Conservation (phyloP, 2,797 vertebrate species). For the Acipenser transmontanus region DNA sequence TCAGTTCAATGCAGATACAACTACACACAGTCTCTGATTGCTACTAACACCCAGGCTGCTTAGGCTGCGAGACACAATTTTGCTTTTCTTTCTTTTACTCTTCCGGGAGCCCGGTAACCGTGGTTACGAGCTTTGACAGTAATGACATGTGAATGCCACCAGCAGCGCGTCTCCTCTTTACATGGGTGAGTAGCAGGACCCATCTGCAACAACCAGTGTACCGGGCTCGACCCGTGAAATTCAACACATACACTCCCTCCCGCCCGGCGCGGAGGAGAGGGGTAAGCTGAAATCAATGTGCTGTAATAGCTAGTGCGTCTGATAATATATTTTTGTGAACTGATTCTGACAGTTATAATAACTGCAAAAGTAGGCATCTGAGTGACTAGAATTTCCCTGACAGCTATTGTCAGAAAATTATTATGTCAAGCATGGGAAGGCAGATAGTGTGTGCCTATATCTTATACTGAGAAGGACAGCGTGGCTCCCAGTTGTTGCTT, state of each 20-base stretch:
- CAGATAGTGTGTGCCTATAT: slow-evolving; percentile 12
- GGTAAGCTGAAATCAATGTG: slow-evolving; percentile 9
- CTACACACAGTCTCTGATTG: neutral
- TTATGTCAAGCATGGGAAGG: slow-evolving; percentile 23
- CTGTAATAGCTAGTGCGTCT: neutral
- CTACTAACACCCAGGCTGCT: neutral
- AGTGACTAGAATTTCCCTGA: slow-evolving; percentile 23
- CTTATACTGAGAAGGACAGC: neutral
- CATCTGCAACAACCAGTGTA: neutral
- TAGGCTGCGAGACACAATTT: neutral
- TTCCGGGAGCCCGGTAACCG: slow-evolving; percentile 5
- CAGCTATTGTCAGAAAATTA: slow-evolving; percentile 30
- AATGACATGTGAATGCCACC: neutral
- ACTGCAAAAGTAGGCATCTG: slow-evolving; percentile 23
- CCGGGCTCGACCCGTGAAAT: neutral
- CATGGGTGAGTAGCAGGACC: neutral
- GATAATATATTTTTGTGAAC: slow-evolving; percentile 21
- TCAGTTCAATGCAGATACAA: neutral
- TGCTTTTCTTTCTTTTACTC: neutral
- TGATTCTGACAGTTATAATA: slow-evolving; percentile 32
- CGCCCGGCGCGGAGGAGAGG: neutral
- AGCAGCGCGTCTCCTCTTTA: neutral
- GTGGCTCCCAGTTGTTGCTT: too few species aligned
- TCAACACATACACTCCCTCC: neutral
- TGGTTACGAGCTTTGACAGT: neutral